These are phyloP conservation scores for Limonius californicus DNA, from an alignment of 1,140 invertebrate genomes.

Conservation along the genomic window DNA sequence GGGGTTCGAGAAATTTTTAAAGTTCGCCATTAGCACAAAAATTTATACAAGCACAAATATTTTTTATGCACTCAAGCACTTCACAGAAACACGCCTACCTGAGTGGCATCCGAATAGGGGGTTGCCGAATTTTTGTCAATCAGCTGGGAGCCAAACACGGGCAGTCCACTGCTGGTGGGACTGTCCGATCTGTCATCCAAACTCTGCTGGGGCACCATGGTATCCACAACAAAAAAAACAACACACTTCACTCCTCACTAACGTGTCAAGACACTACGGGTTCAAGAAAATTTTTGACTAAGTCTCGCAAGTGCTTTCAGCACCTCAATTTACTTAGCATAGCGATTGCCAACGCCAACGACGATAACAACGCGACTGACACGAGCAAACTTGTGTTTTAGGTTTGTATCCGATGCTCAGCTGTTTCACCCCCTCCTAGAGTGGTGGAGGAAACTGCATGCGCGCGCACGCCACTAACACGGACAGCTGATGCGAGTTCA, in stretches of 20 bases:
- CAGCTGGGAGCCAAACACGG: constrained; percentile 77
- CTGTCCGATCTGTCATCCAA: constrained; percentile 50
- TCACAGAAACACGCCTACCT: constrained; percentile 61
- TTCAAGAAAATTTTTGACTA: constrained; percentile 31
- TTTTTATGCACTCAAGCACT: neutral
- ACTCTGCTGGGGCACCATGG: constrained; percentile 60
- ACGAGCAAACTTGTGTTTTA: constrained; percentile 38
- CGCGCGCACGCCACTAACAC: neutral
- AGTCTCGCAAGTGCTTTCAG: constrained; percentile 38
- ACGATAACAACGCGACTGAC: constrained; percentile 40
- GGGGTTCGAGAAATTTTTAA: too few species aligned
- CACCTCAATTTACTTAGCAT: constrained; percentile 39
- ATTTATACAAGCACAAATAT: too few species aligned
- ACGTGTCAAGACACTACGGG: constrained; percentile 11
- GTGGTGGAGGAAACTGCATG: constrained; percentile 23
- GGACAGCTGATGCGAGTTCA: constrained; percentile 29
- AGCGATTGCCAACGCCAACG: constrained; percentile 24
- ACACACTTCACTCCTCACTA: constrained; percentile 19
- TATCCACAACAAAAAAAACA: constrained; percentile 19
- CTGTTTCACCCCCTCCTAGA: constrained; percentile 35
- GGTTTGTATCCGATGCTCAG: constrained; percentile 43
- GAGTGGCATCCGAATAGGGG: constrained; percentile 94
- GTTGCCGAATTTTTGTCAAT: constrained; percentile 87
- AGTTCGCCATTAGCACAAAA: too few species aligned
- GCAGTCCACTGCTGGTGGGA: constrained; percentile 47